A percentile compares a stretch with the other conserved stretches of the same genome.
Conservation (phyloP, 2,113 vertebrate species). For the Psilopogon haemacephalus region DNA sequence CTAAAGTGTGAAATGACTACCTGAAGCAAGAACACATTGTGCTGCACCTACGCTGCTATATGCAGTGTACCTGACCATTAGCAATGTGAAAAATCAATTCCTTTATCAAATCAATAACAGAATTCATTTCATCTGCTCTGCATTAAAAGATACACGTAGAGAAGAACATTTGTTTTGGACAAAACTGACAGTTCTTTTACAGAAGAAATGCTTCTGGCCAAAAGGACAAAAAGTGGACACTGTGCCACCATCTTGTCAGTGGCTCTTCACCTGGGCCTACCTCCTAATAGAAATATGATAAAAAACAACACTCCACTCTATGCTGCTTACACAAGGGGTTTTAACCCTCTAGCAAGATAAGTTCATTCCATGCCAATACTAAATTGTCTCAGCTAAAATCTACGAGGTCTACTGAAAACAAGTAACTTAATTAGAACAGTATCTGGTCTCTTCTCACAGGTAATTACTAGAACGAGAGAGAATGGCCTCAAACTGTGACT, state of each 20-base stretch:
- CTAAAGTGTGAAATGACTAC: not conserved
- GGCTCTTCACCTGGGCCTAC: not conserved
- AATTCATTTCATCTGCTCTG: not conserved
- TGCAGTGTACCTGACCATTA: not conserved
- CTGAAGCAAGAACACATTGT: not conserved
- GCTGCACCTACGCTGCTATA: not conserved
- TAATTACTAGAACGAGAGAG: no score
- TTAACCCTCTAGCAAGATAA: not conserved
- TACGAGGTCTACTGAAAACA: not conserved
- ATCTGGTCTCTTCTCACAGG: no score
- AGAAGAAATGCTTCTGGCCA: not conserved
- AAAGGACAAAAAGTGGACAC: accelerated
- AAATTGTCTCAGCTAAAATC: not conserved
- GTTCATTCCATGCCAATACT: not conserved
- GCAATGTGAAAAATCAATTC: not conserved
- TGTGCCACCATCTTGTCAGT: not conserved
- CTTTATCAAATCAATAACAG: not conserved
- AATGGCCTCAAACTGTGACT: no score
- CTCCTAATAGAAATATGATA: not conserved
- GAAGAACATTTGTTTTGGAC: not conserved
- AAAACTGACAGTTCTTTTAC: not conserved
- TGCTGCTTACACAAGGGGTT: not conserved
- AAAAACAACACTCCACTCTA: not conserved
- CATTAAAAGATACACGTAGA: not conserved
- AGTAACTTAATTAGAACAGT: not conserved